Evolutionary conservation across 1,140 invertebrate species (phyloP).

Genomic region (Drosophila insularis): DNA sequence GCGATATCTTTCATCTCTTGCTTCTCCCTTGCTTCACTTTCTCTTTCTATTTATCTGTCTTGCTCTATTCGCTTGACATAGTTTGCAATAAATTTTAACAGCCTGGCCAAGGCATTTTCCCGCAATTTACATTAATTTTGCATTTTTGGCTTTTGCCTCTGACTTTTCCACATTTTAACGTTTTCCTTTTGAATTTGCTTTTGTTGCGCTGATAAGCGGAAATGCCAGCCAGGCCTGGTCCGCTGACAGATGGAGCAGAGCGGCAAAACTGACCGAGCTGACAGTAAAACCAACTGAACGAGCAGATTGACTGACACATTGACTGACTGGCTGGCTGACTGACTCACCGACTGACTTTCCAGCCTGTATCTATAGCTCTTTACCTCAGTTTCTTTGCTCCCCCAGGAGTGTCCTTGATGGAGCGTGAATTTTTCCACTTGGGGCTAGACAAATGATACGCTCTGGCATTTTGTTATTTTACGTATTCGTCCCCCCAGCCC

Average conservation of each 20-base stretch:
- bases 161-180: constrained; percentile 22
- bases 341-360: too few relatives aligned
- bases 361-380: not conserved
- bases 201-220: constrained; percentile 30
- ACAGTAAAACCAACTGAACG: constrained; percentile 35
- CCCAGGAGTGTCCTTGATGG: constrained; percentile 16
- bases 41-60: not conserved
- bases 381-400: not conserved
- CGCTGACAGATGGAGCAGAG: constrained; percentile 21
- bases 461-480: constrained; percentile 30
- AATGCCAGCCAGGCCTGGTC: constrained; percentile 16
- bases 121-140: constrained; percentile 70
- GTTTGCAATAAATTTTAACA: constrained; percentile 69
- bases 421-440: constrained; percentile 17
- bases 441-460: constrained; percentile 41
- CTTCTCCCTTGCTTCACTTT: not conserved
- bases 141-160: constrained; percentile 60
- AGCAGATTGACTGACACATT: constrained; percentile 38
- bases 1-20: not conserved
- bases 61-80: constrained; percentile 32
- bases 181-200: not conserved
- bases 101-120: constrained; percentile 16
- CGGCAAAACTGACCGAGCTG: constrained; percentile 30
- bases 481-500: not conserved
- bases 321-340: not conserved